Evolutionary conservation across 2,888 invertebrate species (phyloP).

Genomic region (Melangyna quadrimaculata): DNA sequence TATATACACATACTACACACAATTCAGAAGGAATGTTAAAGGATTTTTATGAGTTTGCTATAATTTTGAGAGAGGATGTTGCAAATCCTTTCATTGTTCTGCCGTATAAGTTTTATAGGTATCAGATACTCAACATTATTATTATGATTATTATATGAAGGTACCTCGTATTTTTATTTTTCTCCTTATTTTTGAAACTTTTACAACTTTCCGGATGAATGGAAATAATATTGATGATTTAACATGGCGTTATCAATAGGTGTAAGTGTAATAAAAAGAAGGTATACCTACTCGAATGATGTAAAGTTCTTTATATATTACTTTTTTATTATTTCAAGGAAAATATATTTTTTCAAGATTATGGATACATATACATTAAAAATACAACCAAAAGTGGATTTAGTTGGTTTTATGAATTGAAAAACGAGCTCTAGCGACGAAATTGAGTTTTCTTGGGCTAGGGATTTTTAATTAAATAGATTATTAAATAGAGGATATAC

Average conservation of each 20-base stretch:
- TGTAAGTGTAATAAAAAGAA: conserved; percentile 17
- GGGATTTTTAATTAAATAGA: background rate
- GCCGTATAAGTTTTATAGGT: conserved; percentile 38
- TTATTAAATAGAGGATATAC: background rate
- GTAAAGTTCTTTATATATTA: background rate
- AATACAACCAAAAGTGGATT: background rate
- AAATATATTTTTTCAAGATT: conserved; percentile 12
- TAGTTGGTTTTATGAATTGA: background rate
- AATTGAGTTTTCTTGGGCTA: conserved; percentile 3
- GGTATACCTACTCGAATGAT: background rate
- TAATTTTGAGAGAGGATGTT: conserved; percentile 18
- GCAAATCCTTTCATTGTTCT: conserved; percentile 17
- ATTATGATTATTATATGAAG: background rate
- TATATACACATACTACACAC: background rate
- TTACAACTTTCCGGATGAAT: conserved; percentile 46
- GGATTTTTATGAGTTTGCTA: conserved; percentile 36
- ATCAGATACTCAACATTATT: conserved; percentile 51
- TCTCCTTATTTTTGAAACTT: conserved; percentile 35
- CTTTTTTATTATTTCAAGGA: background rate
- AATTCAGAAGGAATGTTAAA: background rate
- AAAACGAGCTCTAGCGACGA: background rate
- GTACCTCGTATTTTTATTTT: background rate
- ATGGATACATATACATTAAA: background rate
- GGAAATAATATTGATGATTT: conserved; percentile 50
- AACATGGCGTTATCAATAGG: conserved; percentile 29